Conservation (phyloP, 1,140 invertebrate genomes). For the Drosophila ohnishii region DNA sequence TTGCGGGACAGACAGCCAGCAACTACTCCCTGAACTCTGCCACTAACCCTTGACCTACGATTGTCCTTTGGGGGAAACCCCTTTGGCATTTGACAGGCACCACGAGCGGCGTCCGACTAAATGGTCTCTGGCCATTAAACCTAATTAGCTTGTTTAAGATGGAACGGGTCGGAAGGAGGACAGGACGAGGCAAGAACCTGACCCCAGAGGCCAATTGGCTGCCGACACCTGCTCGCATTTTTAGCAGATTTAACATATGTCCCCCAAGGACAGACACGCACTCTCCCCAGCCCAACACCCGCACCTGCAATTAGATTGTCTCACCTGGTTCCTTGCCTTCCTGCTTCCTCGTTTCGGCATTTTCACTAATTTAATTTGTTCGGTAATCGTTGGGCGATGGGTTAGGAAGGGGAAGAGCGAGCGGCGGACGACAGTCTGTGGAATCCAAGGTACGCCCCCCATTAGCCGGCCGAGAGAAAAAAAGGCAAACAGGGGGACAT, state of each 20-base stretch:
- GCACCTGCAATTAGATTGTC: conserved; percentile 68
- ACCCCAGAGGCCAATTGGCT: conserved; percentile 48
- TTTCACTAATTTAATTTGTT: conserved; percentile 77
- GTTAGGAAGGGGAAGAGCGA: conserved; percentile 7
- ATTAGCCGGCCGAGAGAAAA: conserved; percentile 32
- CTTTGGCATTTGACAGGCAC: conserved; percentile 30
- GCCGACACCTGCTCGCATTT: conserved; percentile 53
- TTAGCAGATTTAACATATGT: conserved; percentile 50
- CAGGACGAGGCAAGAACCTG: conserved; percentile 3
- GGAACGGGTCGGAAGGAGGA: neutral
- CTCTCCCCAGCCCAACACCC: conserved; percentile 3
- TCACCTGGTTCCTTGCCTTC: conserved; percentile 40
- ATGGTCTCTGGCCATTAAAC: conserved; percentile 60
- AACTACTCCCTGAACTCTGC: conserved; percentile 11
- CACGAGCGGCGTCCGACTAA: conserved; percentile 20
- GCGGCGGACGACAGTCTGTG: neutral
- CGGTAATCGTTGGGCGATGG: conserved; percentile 59
- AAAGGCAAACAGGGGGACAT: conserved; percentile 7
- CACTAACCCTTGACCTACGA: conserved; percentile 40
- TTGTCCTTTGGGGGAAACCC: conserved; percentile 35
- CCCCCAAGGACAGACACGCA: conserved; percentile 20
- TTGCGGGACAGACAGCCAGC: conserved; percentile 5
- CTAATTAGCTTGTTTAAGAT: conserved; percentile 73
- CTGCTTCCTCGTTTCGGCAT: conserved; percentile 54
- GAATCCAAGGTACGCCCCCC: conserved; percentile 49